Percentiles rank a stretch among this genome's conserved stretches.
Evolutionary conservation across 2,888 invertebrate species (phyloP).

Genomic region (Eristalinus sepulchralis): DNA sequence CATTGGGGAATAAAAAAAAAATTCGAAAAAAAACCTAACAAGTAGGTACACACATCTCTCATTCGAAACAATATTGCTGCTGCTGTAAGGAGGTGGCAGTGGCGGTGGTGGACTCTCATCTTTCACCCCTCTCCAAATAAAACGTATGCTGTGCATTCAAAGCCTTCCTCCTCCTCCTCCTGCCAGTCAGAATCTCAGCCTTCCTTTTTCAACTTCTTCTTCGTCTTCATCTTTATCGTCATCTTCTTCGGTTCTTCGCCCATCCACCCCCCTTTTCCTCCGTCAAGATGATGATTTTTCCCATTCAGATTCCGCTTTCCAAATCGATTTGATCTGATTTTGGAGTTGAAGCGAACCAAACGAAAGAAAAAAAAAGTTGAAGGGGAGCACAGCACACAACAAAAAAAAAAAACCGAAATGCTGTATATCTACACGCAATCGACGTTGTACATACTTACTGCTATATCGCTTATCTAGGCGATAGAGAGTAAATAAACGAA

Average conservation of each 20-base stretch:
- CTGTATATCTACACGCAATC: conserved; percentile 40
- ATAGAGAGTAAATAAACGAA: conserved; percentile 60
- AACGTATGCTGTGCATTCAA: conserved; percentile 51
- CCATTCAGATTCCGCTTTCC: conserved; percentile 54
- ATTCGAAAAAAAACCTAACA: conserved; percentile 52
- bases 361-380: not conserved
- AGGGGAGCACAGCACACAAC: not conserved
- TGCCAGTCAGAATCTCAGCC: not conserved
- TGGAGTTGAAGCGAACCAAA: not conserved
- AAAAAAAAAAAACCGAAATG: no score
- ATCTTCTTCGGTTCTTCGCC: not conserved
- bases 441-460: conserved; percentile 44
- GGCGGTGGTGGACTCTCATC: conserved; percentile 18
- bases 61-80: conserved; percentile 56
- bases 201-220: not conserved
- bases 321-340: conserved; percentile 67
- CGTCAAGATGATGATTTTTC: conserved; percentile 29
- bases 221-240: not conserved
- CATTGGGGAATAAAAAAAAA: no score
- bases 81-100: no score
- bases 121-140: not conserved
- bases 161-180: not conserved
- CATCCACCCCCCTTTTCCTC: not conserved
- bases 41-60: conserved; percentile 68
- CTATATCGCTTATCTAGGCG: conserved; percentile 56